These are phyloP conservation scores for Lipotes vexillifer DNA, from an alignment of 2,113 vertebrate species.

Conservation along the genomic window DNA sequence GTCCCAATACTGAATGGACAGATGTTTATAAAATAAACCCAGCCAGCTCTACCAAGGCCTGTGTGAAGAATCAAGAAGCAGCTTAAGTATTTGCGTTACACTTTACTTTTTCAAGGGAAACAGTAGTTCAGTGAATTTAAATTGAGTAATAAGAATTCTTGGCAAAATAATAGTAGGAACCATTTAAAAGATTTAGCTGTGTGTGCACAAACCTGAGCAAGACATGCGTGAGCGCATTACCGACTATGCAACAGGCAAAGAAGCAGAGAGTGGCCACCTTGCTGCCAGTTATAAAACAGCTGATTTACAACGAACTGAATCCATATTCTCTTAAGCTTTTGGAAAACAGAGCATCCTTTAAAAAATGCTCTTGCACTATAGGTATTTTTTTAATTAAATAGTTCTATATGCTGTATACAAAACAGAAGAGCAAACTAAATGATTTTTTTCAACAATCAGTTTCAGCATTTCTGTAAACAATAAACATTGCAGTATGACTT, in stretches of 20 bases:
- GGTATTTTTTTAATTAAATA: slow-evolving; percentile 15
- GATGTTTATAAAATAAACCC: not conserved
- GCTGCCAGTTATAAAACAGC: not conserved
- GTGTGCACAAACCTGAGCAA: not conserved
- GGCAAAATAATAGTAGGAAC: slow-evolving; percentile 18
- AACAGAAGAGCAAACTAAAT: not conserved
- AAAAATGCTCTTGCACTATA: not conserved
- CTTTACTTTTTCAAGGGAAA: slow-evolving; percentile 4
- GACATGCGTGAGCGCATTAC: not conserved
- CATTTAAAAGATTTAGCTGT: slow-evolving; percentile 25
- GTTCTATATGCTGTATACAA: not conserved
- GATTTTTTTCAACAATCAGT: not conserved
- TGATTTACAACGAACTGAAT: not conserved
- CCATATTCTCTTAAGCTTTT: not conserved
- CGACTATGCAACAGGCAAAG: not conserved
- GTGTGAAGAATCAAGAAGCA: not conserved
- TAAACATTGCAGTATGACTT: not conserved
- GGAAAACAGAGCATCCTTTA: slow-evolving; percentile 18
- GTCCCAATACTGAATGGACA: not conserved
- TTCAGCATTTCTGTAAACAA: slow-evolving; percentile 8
- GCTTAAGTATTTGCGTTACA: not conserved
- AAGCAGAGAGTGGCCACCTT: not conserved
- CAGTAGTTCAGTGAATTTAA: slow-evolving; percentile 13
- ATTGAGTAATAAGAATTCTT: slow-evolving; percentile 14
- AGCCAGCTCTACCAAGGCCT: not conserved